phyloP scores from a whole-genome alignment of 37 sponge, comb jelly and placozoan genomes.

The Cliona cf. orientalis region DNA sequence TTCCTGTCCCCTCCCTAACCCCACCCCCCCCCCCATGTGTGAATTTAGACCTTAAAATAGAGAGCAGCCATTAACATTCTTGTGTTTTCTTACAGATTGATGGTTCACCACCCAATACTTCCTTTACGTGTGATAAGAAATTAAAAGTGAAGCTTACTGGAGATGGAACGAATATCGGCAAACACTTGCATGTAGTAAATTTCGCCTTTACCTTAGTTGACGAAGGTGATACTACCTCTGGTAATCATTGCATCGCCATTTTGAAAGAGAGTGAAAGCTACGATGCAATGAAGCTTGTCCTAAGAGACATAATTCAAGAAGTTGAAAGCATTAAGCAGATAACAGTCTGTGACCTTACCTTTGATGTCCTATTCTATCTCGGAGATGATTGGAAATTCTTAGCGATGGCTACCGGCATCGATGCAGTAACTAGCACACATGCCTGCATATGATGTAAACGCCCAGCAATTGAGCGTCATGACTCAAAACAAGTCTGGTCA shows the following conservation, averaged over 20 bases:
- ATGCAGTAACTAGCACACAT: slow-evolving; percentile 1
- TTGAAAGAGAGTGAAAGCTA: slow-evolving; percentile 5
- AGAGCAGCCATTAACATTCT: too few species aligned
- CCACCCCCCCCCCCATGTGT: too few species aligned
- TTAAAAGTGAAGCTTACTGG: slow-evolving; percentile 15
- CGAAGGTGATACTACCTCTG: neutral
- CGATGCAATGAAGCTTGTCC: neutral
- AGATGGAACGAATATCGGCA: slow-evolving; percentile 15
- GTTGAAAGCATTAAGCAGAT: neutral
- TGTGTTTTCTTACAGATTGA: neutral
- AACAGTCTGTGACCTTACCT: neutral
- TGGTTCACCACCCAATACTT: neutral
- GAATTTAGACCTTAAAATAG: too few species aligned
- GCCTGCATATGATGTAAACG: slow-evolving; percentile 44
- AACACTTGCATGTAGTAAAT: neutral
- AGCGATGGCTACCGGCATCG: slow-evolving; percentile 4
- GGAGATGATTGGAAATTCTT: slow-evolving; percentile 24
- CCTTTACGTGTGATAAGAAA: neutral
- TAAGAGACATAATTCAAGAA: slow-evolving; percentile 4
- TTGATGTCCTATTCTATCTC: neutral
- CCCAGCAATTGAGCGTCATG: neutral
- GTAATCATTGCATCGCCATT: slow-evolving; percentile 13
- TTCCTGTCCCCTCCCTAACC: too few species aligned
- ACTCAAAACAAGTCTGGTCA: neutral
- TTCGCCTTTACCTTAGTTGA: slow-evolving; percentile 13